Conservation (phyloP, 2,888 invertebrate genomes). For the Zelleria hepariella region DNA sequence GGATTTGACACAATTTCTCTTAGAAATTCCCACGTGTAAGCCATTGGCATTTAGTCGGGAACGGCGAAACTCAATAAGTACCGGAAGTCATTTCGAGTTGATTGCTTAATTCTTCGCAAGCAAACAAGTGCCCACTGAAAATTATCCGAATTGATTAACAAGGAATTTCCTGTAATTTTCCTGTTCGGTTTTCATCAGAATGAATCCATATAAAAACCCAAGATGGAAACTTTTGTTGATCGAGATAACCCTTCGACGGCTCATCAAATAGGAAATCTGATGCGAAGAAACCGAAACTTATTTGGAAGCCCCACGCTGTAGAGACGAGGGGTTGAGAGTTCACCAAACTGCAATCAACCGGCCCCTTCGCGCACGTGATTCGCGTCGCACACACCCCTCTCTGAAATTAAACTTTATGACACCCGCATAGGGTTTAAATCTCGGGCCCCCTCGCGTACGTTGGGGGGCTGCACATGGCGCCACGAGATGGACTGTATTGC, state of each 20-base stretch:
- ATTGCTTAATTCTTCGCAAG: background rate
- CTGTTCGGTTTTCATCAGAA: too few relatives aligned
- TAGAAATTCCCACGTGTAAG: background rate
- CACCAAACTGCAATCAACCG: constrained; percentile 60
- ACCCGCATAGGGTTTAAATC: background rate
- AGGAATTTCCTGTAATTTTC: background rate
- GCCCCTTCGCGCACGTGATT: constrained; percentile 50
- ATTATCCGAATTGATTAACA: background rate
- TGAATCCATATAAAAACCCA: too few relatives aligned
- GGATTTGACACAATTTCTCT: background rate
- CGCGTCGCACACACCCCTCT: background rate
- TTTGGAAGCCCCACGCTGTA: constrained; percentile 29
- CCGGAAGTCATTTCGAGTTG: background rate
- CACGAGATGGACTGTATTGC: constrained; percentile 39
- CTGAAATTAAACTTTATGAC: background rate
- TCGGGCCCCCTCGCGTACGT: background rate
- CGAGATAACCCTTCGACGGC: background rate
- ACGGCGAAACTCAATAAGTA: background rate
- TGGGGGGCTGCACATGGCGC: constrained; percentile 23
- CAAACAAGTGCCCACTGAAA: background rate
- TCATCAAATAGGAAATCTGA: background rate
- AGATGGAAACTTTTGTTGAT: background rate
- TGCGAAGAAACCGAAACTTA: constrained; percentile 8
- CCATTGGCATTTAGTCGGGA: background rate
- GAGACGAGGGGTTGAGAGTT: constrained; percentile 40